Evolutionary conservation across 92 coral and sea anemone species (phyloP), one percentile per base, ranked within the genome.

Genomic region (Porites cylindrica): DNA sequence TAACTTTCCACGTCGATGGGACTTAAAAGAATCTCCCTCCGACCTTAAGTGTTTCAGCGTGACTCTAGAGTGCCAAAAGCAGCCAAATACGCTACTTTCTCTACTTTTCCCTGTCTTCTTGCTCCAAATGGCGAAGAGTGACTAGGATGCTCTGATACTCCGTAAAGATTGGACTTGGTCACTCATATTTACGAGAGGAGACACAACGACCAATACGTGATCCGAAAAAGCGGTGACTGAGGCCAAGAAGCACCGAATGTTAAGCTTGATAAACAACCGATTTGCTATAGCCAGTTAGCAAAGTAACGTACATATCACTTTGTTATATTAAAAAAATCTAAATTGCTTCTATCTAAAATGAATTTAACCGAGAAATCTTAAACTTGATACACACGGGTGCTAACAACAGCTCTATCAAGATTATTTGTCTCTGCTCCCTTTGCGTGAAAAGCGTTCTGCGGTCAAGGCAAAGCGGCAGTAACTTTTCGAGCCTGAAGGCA

Each of bases 41-140:
- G 77, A 6, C 67, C 38, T 66, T 75, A 60, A 47, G 60, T 85
- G 12, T 79, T 86, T 64, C 79, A 60, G 73, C 79, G 80, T 11
- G 86, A 47, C 72, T 78, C 90, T 16, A 83, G 78, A 47, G 82
- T 76, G 3, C 89, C 89, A 85, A 60, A 85, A 16, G 76, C 88
- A 18, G 76, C 61, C 12, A 81, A 13, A 52, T 8, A 81, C 17
- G 43, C 18, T 17, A 63, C 78, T 70, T 71, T 75, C 47, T 70
- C 86, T 0, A 82, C 79, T 20, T 52, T 50, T 10, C 62, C 71
- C 16, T 16, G 14, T 84, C 88, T 21, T 19, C 88, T 16, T 59
- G 72, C 59, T 84, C 70, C 53, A 84, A 14, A 54, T 47, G 81
- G 75, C 80, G 63, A 17, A 87, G 61, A 10, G 68, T 58, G 6